phyloP scores from a whole-genome alignment of 2,797 vertebrate genomes.

The Limnodromus scolopaceus region DNA sequence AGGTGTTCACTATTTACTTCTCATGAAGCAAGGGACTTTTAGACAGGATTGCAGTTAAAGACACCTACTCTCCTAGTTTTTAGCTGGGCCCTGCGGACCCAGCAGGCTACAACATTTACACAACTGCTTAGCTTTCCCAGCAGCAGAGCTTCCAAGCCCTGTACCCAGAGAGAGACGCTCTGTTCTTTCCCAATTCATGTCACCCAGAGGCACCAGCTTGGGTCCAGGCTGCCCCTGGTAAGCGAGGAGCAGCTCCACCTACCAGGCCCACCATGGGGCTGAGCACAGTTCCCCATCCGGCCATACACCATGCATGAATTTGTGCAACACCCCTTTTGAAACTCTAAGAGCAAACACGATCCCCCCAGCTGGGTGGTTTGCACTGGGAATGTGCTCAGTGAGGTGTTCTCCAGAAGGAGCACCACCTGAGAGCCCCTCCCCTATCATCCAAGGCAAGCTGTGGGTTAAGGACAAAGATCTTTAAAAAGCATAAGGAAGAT shows the following conservation, averaged over 20 bases:
- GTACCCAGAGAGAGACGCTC: neutral
- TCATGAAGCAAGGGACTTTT: neutral
- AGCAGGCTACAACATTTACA: neutral
- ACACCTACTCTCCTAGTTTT: neutral
- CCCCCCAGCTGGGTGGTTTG: no score
- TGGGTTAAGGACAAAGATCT: neutral
- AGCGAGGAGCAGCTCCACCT: neutral
- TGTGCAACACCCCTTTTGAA: neutral
- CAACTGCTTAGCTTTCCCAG: neutral
- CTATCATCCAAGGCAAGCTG: neutral
- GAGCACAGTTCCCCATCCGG: fast-evolving
- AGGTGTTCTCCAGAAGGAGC: neutral
- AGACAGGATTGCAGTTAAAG: neutral
- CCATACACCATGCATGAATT: fast-evolving
- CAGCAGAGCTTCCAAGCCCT: neutral
- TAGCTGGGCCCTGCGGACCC: neutral
- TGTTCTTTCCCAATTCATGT: neutral
- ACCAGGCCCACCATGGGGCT: neutral
- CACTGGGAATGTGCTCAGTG: neutral
- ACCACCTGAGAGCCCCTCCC: neutral
- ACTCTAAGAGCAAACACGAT: neutral
- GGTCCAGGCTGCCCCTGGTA: neutral
- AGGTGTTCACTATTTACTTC: neutral
- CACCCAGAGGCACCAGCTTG: neutral
- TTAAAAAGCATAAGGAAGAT: neutral